Conservation (phyloP, 1,140 invertebrate genomes). For the Papilio xuthus region DNA sequence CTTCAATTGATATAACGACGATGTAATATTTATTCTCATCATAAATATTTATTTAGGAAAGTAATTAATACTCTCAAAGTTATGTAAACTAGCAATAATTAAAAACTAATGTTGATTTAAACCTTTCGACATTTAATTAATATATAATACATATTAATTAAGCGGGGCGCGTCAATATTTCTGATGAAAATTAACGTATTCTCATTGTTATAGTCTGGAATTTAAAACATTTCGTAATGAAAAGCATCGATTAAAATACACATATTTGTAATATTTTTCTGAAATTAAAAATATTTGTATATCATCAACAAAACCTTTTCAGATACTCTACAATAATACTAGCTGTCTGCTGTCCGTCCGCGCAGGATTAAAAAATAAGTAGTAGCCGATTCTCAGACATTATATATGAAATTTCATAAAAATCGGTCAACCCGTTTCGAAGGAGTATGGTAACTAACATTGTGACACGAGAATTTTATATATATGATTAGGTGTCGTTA, state of each 20-base stretch:
- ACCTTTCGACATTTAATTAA: conserved; percentile 7
- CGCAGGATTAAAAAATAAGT: too few relatives aligned
- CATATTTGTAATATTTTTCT: neutral
- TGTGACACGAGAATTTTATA: too few relatives aligned
- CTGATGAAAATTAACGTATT: neutral
- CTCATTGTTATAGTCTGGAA: neutral
- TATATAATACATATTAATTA: conserved; percentile 20
- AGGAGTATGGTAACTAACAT: too few relatives aligned
- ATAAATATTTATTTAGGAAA: neutral
- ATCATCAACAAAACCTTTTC: too few relatives aligned
- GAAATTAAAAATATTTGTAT: neutral
- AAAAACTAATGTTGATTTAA: conserved; percentile 11
- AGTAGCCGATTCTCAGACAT: too few relatives aligned
- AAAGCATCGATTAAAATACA: neutral
- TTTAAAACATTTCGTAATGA: neutral
- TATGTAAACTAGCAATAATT: neutral
- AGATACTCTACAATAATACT: too few relatives aligned
- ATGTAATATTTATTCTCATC: neutral
- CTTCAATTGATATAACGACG: neutral
- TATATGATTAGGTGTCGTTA: too few relatives aligned
- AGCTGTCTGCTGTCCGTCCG: too few relatives aligned
- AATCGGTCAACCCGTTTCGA: too few relatives aligned
- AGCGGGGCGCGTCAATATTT: neutral
- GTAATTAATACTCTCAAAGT: conserved; percentile 3
- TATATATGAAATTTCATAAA: too few relatives aligned